Evolutionary conservation across 92 coral and sea anemone genomes (phyloP).

Genomic region (Epizoanthus scotinus): DNA sequence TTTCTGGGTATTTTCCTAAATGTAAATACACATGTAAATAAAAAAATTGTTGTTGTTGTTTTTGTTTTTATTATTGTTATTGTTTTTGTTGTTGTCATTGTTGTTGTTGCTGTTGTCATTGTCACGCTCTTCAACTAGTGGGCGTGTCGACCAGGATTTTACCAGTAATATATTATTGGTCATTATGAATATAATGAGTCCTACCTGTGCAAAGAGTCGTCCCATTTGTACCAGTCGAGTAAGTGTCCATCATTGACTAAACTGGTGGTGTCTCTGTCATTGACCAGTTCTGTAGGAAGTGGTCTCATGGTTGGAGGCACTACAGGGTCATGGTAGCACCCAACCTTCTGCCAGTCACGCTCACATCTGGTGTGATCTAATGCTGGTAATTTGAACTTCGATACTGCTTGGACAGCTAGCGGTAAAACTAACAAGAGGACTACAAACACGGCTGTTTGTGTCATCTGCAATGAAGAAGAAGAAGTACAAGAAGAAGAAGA

Average conservation of each 20-base stretch:
- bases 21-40: too few relatives aligned
- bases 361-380: not conserved
- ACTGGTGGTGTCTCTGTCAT: constrained; percentile 2
- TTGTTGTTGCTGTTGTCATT: not conserved
- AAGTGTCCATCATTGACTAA: constrained; percentile 4
- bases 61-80: not conserved
- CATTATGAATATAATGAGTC: too few relatives aligned
- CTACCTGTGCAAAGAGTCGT: constrained; percentile 7
- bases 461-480: not conserved
- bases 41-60: too few relatives aligned
- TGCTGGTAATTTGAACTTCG: not conserved
- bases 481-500: not conserved
- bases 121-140: not conserved
- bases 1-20: too few relatives aligned
- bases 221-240: not conserved
- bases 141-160: too few relatives aligned
- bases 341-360: constrained; percentile 1
- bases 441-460: not conserved
- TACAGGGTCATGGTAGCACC: constrained; percentile 21
- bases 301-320: not conserved
- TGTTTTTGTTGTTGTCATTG: not conserved
- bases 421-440: not conserved
- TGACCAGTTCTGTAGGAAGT: not conserved
- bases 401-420: constrained; percentile 1
- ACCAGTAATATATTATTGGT: too few relatives aligned